A percentile compares a stretch with the other conserved stretches of the same genome.
These are phyloP conservation scores for Synaphobranchus kaupii DNA, from an alignment of 2,797 vertebrate genomes.

Conservation along the genomic window DNA sequence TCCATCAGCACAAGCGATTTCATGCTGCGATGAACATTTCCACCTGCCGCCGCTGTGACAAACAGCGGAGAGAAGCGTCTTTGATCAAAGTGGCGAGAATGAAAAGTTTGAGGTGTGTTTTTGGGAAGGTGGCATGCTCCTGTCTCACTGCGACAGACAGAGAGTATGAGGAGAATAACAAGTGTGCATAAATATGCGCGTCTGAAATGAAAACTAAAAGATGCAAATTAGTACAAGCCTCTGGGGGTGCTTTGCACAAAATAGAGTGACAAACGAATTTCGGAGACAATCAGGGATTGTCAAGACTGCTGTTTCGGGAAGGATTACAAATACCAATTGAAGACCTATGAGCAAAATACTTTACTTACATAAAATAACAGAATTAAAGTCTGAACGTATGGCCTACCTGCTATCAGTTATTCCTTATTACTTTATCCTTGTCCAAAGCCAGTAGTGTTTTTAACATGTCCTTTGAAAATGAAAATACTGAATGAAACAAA, in stretches of 20 bases:
- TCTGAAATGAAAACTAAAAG: background rate
- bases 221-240: background rate
- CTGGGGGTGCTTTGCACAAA: background rate
- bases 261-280: background rate
- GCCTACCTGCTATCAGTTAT: background rate
- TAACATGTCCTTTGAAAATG: background rate
- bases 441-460: background rate
- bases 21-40: constrained; percentile 50
- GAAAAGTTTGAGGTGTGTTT: constrained; percentile 7
- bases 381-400: background rate
- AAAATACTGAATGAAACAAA: background rate
- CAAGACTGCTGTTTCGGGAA: background rate
- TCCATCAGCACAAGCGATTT: constrained; percentile 23
- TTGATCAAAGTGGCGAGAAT: constrained; percentile 43
- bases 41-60: constrained; percentile 38
- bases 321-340: background rate
- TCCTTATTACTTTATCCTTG: too few species aligned
- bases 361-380: background rate
- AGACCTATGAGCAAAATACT: background rate
- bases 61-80: constrained; percentile 13
- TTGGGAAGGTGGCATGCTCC: background rate
- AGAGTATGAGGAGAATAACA: background rate
- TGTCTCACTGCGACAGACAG: background rate
- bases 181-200: background rate
- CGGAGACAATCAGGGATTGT: background rate